Conservation (phyloP, 2,797 vertebrate genomes). For the Sarcoramphus papa region DNA sequence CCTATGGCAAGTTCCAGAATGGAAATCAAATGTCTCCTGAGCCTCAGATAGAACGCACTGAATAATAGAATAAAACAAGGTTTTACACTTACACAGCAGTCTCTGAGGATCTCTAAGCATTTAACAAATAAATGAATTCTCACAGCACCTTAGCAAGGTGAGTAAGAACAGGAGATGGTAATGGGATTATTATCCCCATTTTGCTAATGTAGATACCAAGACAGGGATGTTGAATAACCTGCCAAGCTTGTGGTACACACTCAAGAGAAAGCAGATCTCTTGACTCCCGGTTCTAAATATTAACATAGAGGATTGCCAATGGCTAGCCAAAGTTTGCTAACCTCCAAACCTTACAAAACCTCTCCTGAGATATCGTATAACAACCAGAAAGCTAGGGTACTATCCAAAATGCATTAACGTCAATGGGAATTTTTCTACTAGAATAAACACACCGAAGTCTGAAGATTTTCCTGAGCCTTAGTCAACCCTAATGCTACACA, state of each 20-base stretch:
- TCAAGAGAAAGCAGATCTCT: not conserved
- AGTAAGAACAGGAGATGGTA: not conserved
- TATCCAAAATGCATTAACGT: not conserved
- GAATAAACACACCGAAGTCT: not conserved
- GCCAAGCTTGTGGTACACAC: not conserved
- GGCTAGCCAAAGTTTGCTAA: not conserved
- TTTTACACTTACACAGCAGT: not conserved
- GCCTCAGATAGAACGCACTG: not conserved
- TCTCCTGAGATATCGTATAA: not conserved
- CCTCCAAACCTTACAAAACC: not conserved
- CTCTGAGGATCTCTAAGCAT: not conserved
- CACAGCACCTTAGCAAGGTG: not conserved
- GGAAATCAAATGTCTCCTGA: not conserved
- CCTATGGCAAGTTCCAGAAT: not conserved
- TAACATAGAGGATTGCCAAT: not conserved
- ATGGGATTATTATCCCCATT: not conserved
- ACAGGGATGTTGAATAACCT: not conserved
- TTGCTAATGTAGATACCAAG: not conserved
- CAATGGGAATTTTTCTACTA: not conserved
- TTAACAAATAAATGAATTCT: not conserved
- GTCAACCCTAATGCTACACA: not conserved
- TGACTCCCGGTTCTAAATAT: not conserved
- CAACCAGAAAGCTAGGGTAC: not conserved
- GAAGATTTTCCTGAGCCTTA: not conserved
- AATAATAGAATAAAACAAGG: not conserved